Evolutionary conservation across 2,797 vertebrate species (phyloP), one percentile per base, ranked within the genome.

Genomic region (Sarcoramphus papa): DNA sequence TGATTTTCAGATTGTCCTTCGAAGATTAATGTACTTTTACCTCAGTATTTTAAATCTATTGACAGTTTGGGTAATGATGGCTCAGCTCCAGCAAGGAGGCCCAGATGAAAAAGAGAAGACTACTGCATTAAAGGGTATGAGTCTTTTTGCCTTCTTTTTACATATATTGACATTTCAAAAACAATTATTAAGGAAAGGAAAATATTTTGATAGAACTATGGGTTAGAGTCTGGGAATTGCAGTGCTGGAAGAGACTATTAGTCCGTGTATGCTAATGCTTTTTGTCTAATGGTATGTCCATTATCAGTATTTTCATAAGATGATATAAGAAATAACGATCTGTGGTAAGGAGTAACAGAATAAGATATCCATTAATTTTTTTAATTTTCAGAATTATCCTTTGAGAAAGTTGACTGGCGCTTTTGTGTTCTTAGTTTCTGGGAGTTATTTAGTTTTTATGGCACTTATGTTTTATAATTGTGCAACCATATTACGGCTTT

Each of bases 51-150:
- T 97, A 95, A 97, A 98, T 97, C 95, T 98, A 48, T 97, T 97
- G 79, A 94, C 95, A 92, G 57, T 97, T 98, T 98, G 98, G 98
- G 97, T 98, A 98, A 98, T 76, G 94, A 99, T 99, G 99, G 99
- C 99, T 95, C 99, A 99, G 86, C 97, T 99, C 62, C 98, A 98
- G 75, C 98, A 98, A 96, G 98, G 95, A 96, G 98, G 98, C 87
- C 98, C 99, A 88, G 99, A 99, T 95, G 99, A 99, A 97, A 99
- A 98, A 98, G 99, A 99, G 97, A 99, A 99, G 97, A 99, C 99
- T 10, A 99, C 99, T 91, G 99, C 99, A 53, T 98, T 99, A 83
- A 99, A 99, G 98, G 99, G 99, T 99, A 98, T 96, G 97, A 78
- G 54, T 85, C 6, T 63, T 85, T 95, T 96, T 95, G 64, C 60